Percentiles rank a stretch among this genome's conserved stretches.
Conservation (phyloP, 1,140 invertebrate species). For the Caligus rogercresseyi region DNA sequence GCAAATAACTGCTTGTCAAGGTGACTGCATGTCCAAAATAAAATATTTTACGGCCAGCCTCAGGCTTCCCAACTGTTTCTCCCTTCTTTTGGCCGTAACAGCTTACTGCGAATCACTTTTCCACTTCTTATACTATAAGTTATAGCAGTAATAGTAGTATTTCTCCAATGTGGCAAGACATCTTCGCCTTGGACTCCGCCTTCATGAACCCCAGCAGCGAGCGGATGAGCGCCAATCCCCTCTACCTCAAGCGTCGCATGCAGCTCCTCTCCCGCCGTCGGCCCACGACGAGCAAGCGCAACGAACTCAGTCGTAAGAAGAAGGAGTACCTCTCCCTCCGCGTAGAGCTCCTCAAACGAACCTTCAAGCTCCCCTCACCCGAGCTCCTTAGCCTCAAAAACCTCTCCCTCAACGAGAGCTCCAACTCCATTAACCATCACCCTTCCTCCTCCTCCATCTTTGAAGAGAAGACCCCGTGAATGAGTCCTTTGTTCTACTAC, state of each 20-base stretch:
- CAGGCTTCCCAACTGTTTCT: no score
- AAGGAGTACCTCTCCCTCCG: constrained; percentile 2
- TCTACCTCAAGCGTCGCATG: constrained; percentile 3
- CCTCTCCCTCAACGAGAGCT: constrained; percentile 3
- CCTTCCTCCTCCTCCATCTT: no score
- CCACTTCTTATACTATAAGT: no score
- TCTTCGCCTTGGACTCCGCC: constrained; percentile 1
- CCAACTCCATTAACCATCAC: no score
- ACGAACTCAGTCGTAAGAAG: background rate
- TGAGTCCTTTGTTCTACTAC: background rate
- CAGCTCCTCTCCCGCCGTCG: constrained; percentile 1
- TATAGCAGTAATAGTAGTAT: no score
- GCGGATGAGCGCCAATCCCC: background rate
- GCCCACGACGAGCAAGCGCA: background rate
- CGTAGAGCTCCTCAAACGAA: constrained; percentile 8
- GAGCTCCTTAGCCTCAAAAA: background rate
- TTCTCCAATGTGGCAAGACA: constrained; percentile 19
- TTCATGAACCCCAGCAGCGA: background rate
- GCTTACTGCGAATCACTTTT: no score
- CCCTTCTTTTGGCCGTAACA: no score
- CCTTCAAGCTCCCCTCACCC: background rate
- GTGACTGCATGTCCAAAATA: no score
- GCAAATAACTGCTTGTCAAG: no score
- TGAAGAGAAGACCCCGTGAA: background rate
- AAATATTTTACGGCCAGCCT: no score